phyloP scores from a whole-genome alignment of 1,140 invertebrate species.

The Rhizoglyphus robini region DNA sequence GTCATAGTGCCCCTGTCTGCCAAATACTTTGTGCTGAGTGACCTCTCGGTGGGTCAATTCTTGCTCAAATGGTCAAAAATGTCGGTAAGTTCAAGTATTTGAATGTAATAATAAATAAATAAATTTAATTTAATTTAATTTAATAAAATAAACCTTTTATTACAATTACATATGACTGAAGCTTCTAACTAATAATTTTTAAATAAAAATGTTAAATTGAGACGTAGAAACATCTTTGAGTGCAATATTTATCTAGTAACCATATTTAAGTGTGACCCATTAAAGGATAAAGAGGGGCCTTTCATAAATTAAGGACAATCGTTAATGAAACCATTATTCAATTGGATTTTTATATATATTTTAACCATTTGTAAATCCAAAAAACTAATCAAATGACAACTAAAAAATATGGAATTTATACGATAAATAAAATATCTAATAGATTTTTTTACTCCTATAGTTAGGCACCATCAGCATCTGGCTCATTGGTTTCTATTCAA shows the following conservation, averaged over 20 bases:
- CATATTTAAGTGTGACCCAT: no score
- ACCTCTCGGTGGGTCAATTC: not conserved
- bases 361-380: not conserved
- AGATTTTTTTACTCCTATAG: not conserved
- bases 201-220: no score
- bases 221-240: no score
- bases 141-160: not conserved
- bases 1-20: not conserved
- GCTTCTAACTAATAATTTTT: no score
- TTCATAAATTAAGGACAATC: not conserved
- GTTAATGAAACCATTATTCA: not conserved
- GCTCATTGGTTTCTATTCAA: not conserved
- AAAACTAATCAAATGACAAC: not conserved
- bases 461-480: conserved; percentile 4
- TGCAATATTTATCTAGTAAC: no score
- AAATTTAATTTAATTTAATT: not conserved
- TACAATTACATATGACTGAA: no score
- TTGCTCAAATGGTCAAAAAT: conserved; percentile 8
- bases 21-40: not conserved
- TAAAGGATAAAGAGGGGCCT: no score
- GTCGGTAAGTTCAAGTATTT: not conserved
- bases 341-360: not conserved
- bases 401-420: no score
- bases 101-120: no score
- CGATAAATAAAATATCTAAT: not conserved